Evolutionary conservation across 2,113 vertebrate genomes (phyloP).

Genomic region (Cryptotis parvus): DNA sequence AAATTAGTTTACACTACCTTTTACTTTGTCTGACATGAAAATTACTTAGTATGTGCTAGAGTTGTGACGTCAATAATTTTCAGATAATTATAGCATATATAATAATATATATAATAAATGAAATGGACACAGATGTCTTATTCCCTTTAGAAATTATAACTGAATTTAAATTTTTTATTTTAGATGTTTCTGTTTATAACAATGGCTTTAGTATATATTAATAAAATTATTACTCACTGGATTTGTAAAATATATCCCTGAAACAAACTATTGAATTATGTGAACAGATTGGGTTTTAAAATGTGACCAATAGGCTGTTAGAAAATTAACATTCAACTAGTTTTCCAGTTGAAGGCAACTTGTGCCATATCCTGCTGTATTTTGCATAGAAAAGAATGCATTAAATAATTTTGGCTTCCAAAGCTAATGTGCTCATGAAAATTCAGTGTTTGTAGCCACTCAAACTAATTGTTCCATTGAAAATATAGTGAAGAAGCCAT

Average conservation of each 20-base stretch:
- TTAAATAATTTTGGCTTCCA: slow-evolving; percentile 76
- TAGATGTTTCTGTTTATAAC: slow-evolving; percentile 4
- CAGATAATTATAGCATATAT: not conserved
- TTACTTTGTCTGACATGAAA: not conserved
- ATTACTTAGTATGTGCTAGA: not conserved
- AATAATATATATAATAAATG: not conserved
- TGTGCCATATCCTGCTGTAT: slow-evolving; percentile 68
- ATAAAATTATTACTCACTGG: slow-evolving; percentile 53
- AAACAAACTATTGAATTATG: slow-evolving; percentile 72
- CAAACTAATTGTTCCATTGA: slow-evolving; percentile 82
- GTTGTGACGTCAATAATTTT: not conserved
- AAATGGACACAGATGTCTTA: slow-evolving; percentile 45
- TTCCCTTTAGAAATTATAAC: slow-evolving; percentile 19
- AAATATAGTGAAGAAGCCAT: slow-evolving; percentile 80
- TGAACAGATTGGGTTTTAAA: slow-evolving; percentile 66
- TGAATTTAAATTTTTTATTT: slow-evolving; percentile 51
- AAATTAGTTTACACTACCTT: not conserved
- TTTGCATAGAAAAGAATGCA: slow-evolving; percentile 69
- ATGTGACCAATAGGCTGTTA: slow-evolving; percentile 75
- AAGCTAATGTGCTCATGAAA: slow-evolving; percentile 80
- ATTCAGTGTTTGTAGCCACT: slow-evolving; percentile 83
- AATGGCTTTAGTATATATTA: slow-evolving; percentile 62
- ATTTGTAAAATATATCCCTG: slow-evolving; percentile 59
- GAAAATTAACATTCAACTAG: slow-evolving; percentile 75
- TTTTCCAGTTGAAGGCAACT: slow-evolving; percentile 78